Percentiles rank a stretch among this genome's conserved stretches.
Evolutionary conservation across 2,888 invertebrate genomes (phyloP).

Genomic region (Drosophila prostipennis): DNA sequence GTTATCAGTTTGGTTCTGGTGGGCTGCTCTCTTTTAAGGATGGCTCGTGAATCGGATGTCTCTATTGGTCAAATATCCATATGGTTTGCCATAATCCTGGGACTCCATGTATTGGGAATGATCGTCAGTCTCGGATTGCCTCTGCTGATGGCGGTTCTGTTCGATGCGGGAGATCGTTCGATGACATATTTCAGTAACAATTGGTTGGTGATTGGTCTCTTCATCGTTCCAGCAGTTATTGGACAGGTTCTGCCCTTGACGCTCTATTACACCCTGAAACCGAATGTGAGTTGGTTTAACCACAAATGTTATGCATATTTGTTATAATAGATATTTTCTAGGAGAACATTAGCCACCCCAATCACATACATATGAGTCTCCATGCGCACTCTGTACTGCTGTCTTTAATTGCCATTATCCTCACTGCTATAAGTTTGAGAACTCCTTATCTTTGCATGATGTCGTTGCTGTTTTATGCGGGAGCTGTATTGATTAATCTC

Average conservation of each 20-base stretch:
- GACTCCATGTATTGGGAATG: constrained; percentile 77
- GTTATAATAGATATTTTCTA: no score
- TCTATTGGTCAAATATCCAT: constrained; percentile 60
- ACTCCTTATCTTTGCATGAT: constrained; percentile 80
- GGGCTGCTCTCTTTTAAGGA: constrained; percentile 70
- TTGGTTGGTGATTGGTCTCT: constrained; percentile 85
- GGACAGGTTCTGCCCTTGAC: constrained; percentile 76
- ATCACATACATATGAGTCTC: constrained; percentile 80
- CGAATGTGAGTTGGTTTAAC: constrained; percentile 63
- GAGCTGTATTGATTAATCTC: constrained; percentile 74
- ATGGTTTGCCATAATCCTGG: constrained; percentile 70
- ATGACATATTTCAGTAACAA: constrained; percentile 87
- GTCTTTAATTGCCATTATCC: constrained; percentile 66
- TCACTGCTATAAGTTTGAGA: constrained; percentile 73
- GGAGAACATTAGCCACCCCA: constrained; percentile 67
- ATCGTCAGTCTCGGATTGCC: constrained; percentile 77
- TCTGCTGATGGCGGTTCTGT: constrained; percentile 80
- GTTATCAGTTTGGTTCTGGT: constrained; percentile 79
- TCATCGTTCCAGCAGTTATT: constrained; percentile 80
- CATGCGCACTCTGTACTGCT: constrained; percentile 81
- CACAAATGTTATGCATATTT: no score
- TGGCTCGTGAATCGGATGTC: constrained; percentile 68
- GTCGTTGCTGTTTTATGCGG: constrained; percentile 76
- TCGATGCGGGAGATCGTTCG: constrained; percentile 82
- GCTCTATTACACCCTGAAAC: constrained; percentile 74